These are phyloP conservation scores for Sebastes diploproa DNA, from an alignment of 2,797 vertebrate genomes.

Conservation along the genomic window DNA sequence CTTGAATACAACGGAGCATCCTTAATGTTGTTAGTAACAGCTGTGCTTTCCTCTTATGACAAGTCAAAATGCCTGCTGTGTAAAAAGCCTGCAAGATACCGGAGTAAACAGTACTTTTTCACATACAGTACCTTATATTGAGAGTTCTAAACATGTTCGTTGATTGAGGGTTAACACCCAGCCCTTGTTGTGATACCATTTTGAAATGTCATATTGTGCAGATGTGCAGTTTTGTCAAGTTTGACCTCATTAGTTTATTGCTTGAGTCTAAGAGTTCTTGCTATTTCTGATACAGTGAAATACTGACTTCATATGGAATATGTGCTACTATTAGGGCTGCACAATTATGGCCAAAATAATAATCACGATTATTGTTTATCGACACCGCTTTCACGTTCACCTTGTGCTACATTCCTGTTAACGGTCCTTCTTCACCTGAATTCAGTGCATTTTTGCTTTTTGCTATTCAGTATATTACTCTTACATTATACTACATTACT, in stretches of 20 bases:
- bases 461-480: too few species aligned
- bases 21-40: not conserved
- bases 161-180: not conserved
- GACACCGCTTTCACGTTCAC: too few species aligned
- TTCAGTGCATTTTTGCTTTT: too few species aligned
- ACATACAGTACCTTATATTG: not conserved
- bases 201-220: not conserved
- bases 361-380: not conserved
- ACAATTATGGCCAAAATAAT: not conserved
- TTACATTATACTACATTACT: too few species aligned
- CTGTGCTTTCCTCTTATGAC: not conserved
- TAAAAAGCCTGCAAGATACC: not conserved
- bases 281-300: not conserved
- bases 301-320: not conserved
- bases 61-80: not conserved
- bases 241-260: not conserved
- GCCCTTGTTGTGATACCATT: not conserved
- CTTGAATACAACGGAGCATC: not conserved
- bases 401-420: too few species aligned
- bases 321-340: not conserved
- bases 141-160: accelerated
- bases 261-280: not conserved
- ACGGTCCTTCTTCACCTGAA: too few species aligned
- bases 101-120: not conserved
- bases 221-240: not conserved